phyloP scores from a whole-genome alignment of 1,140 invertebrate genomes.

The Drosophila bocqueti region DNA sequence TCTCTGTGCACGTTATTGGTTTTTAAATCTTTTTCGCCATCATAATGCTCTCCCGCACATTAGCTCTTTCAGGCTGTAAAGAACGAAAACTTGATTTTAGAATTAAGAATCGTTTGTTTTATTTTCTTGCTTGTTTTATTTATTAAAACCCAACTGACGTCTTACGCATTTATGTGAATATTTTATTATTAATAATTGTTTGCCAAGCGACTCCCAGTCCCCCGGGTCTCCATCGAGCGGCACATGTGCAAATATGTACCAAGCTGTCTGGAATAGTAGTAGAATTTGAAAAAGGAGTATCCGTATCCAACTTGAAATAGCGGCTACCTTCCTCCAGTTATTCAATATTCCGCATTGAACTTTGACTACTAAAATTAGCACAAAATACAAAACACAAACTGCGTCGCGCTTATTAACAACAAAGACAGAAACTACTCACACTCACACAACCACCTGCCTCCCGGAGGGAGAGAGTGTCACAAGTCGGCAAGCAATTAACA shows the following conservation, averaged over 20 bases:
- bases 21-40: slow-evolving; percentile 8
- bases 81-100: slow-evolving; percentile 72
- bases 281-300: slow-evolving; percentile 46
- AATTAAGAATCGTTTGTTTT: slow-evolving; percentile 35
- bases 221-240: not conserved
- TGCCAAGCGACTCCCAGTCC: not conserved
- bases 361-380: slow-evolving; percentile 77
- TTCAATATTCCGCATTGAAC: slow-evolving; percentile 58
- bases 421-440: slow-evolving; percentile 56
- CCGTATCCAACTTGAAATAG: slow-evolving; percentile 5
- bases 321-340: slow-evolving; percentile 38
- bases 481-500: slow-evolving; percentile 46
- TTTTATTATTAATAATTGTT: slow-evolving; percentile 27
- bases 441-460: slow-evolving; percentile 26
- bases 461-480: slow-evolving; percentile 14
- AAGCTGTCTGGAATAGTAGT: slow-evolving; percentile 23
- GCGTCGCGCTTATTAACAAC: slow-evolving; percentile 71
- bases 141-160: slow-evolving; percentile 42
- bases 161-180: slow-evolving; percentile 36
- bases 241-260: slow-evolving; percentile 47
- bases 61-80: slow-evolving; percentile 34
- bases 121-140: slow-evolving; percentile 52
- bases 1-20: not conserved
- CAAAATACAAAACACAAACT: slow-evolving; percentile 54
- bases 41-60: not conserved